Evolutionary conservation across 2,888 invertebrate genomes (phyloP).

Genomic region (Philaethria dido): DNA sequence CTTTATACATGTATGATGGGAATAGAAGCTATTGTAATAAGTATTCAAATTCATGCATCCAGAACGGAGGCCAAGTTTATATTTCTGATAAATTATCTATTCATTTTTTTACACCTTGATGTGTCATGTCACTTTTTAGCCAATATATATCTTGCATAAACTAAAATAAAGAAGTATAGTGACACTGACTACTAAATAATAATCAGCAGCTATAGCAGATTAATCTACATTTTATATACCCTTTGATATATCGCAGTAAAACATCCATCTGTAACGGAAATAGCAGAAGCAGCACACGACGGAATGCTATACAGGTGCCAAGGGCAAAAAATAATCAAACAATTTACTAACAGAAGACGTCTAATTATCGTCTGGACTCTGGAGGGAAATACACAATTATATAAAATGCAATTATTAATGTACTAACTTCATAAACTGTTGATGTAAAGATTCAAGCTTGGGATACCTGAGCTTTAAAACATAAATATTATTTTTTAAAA

Average conservation of each 20-base stretch:
- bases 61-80: not conserved
- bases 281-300: constrained; percentile 61
- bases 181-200: no score
- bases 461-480: not conserved
- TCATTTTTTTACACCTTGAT: no score
- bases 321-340: constrained; percentile 40
- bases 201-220: no score
- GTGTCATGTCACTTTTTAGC: no score
- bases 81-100: not conserved
- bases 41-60: constrained; percentile 10
- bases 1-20: not conserved
- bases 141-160: no score
- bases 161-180: no score
- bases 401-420: not conserved
- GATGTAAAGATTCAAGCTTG: no score
- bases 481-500: no score
- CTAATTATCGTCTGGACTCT: not conserved
- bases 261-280: constrained; percentile 58
- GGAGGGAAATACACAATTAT: not conserved
- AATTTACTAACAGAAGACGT: constrained; percentile 5
- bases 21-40: constrained; percentile 1
- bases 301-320: constrained; percentile 57
- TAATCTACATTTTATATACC: constrained; percentile 5
- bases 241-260: constrained; percentile 51
- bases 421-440: no score